Percentiles rank a stretch among this genome's conserved stretches.
Conservation (phyloP, 2,113 vertebrate genomes). For the Hassar affinis region DNA sequence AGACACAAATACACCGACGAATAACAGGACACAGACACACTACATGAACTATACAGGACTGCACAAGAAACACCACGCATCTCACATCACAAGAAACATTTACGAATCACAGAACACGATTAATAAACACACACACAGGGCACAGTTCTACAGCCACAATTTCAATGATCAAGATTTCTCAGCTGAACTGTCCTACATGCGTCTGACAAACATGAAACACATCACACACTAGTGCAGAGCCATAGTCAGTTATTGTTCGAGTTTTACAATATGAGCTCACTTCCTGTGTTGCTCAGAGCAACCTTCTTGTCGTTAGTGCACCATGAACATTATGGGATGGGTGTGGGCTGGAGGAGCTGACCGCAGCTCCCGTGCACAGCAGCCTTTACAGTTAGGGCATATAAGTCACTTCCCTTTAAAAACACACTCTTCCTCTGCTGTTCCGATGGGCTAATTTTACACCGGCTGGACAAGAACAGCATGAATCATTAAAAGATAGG, state of each 20-base stretch:
- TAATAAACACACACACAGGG: not conserved
- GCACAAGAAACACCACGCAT: not conserved
- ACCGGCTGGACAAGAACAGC: constrained; percentile 40
- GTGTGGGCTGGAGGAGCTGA: constrained; percentile 17
- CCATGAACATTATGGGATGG: constrained; percentile 26
- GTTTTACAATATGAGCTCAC: constrained; percentile 32
- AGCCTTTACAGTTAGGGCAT: constrained; percentile 37
- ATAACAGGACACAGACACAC: not conserved
- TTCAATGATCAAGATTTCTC: not conserved
- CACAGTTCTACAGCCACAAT: not conserved
- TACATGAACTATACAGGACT: not conserved
- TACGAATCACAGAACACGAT: not conserved
- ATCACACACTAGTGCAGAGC: not conserved
- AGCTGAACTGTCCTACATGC: not conserved
- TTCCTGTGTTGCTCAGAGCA: constrained; percentile 34
- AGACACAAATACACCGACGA: not conserved
- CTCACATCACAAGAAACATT: not conserved
- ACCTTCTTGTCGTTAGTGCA: constrained; percentile 2
- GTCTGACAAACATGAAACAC: not conserved
- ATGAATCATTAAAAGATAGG: constrained; percentile 44
- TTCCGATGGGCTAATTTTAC: constrained; percentile 39
- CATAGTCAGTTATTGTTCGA: not conserved
- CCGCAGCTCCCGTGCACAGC: constrained; percentile 11
- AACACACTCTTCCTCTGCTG: constrained; percentile 48
- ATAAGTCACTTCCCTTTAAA: constrained; percentile 52